Base-by-base conservation (phyloP, 2,888 invertebrate species). In the Mimachlamys varia region DNA sequence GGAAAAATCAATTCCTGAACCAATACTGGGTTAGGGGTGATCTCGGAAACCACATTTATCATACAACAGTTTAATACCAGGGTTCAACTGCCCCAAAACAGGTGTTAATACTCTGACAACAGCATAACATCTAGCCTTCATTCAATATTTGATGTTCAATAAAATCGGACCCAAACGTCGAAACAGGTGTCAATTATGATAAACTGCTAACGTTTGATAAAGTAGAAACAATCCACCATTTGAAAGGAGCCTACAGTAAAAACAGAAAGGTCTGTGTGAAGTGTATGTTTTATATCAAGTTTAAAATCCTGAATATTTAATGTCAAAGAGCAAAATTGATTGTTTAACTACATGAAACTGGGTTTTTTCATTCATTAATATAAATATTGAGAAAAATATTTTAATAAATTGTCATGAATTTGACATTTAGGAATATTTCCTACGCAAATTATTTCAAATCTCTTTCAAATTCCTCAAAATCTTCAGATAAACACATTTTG, bases 61-160 rank as follows among this genome's bases (percentile, higher is more conserved):
- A 76, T 76, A 76, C 17, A 76, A 15, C 33, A 1, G 76, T 27
- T 33, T 76, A 33, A 76, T 76, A 33, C 76, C 33, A 76, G 33
- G 33, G 76, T 76, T 76, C 76, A 76, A 76, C 76, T 76, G 76
- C 76, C 76, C 62, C 76, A 76, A 76, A 76, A 76, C 76, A 76
- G 76, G 76, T 76, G 76, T 76, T 76, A 33, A 12, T 27, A 10
- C 27, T 27, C 27, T 27, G 76, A 76, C 76, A 76, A 76, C 76
- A 33, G 76, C 13, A 33, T 0, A 76, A 76, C 12, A 76, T 76
- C 76, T 76, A 76, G 76, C 76, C 76, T 76, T 76, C 76, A 76
- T 1, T 76, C 76, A 76, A 76, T 33, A 33, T 76, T 33, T 76
- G 7, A 76, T 76, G 7, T 33, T 76, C 76, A 76, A 76, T 76